A percentile compares a stretch with the other conserved stretches of the same genome.
phyloP scores from a whole-genome alignment of 2,113 vertebrate species.

The Equus quagga region DNA sequence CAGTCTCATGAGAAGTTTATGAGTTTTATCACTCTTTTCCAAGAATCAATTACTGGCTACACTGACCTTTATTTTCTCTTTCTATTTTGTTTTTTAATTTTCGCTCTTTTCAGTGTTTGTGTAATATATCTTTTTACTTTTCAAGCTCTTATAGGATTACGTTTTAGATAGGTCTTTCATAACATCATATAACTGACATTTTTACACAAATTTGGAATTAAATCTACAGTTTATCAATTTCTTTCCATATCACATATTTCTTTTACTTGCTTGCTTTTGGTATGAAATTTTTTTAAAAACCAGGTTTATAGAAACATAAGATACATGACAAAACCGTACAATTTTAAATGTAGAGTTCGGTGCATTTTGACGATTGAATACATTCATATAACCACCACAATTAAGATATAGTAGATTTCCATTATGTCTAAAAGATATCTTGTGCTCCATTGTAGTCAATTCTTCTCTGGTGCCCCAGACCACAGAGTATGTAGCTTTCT shows the following conservation, averaged over 20 bases:
- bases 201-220: background rate
- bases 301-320: background rate
- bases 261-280: background rate
- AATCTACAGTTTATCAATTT: background rate
- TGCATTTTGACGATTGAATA: background rate
- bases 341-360: background rate
- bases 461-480: background rate
- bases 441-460: background rate
- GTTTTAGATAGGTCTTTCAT: background rate
- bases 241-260: background rate
- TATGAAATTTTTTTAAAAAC: background rate
- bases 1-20: background rate
- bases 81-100: background rate
- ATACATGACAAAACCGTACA: background rate
- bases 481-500: background rate
- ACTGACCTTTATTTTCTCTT: background rate
- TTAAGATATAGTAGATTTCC: background rate
- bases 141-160: background rate
- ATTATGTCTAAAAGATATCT: background rate
- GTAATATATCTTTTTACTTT: background rate
- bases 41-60: background rate
- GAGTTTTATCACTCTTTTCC: background rate
- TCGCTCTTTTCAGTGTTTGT: background rate
- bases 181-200: background rate
- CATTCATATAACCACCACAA: background rate